Evolutionary conservation across 2,113 vertebrate species (phyloP), one percentile per base, ranked within the genome.

Genomic region (Pteropus alecto): DNA sequence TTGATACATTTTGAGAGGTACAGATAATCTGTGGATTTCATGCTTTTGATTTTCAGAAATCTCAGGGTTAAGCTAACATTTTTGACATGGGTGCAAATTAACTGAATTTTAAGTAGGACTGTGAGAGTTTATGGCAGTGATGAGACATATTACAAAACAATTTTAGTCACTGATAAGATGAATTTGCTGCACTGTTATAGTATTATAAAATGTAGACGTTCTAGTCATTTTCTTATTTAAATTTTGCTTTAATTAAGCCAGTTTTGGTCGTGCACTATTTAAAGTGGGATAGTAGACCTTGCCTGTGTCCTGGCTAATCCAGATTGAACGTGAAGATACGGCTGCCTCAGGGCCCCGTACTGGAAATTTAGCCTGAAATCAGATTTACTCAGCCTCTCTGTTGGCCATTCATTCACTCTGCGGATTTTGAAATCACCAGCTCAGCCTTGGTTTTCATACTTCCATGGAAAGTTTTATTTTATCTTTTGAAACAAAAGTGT

Each of bases 81-180:
- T 94, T 93, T 83, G 84, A 97, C 79, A 63, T 26, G 38, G 94
- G 95, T 92, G 28, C 79, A 96, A 48, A 86, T 94, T 60, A 92
- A 82, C 54, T 94, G 79, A 82, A 92, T 93, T 90, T 93, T 95
- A 96, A 93, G 56, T 67, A 93, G 85, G 88, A 48, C 43, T 71
- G n/a, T 68, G 28, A 89, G 83, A 81, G 41, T 84, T 79, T 78
- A 51, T 81, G 73, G 90, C 92, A 86, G 15, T 79, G 56, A 91
- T 83, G 71, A 93, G 89, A 79, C 6, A 85, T 56, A 71, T 1
- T 79, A 76, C 43, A 73, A 65, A 81, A 87, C 61, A 89, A 7
- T 82, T 94, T 38, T 26, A 24, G 73, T 82, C 26, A 12, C 77
- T 46, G 92, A 56, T 92, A 73, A 81, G 77, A 54, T 71, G 85